A percentile compares a stretch with the other conserved stretches of the same genome.
Evolutionary conservation across 2,797 vertebrate genomes (phyloP).

Genomic region (Tenualosa ilisha): DNA sequence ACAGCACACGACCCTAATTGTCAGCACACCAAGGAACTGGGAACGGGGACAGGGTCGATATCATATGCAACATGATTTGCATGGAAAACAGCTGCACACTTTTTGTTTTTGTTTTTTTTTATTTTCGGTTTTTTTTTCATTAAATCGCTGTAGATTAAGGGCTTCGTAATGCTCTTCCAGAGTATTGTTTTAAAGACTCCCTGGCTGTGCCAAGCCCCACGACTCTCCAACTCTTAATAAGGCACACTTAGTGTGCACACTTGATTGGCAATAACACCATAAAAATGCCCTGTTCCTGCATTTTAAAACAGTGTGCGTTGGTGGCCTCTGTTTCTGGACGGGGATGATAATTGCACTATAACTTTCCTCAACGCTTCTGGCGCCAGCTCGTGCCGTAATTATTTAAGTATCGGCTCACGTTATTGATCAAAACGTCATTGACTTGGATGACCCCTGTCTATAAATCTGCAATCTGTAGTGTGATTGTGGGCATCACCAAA

Average conservation of each 20-base stretch:
- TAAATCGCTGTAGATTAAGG: conserved; percentile 45
- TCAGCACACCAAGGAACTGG: conserved; percentile 6
- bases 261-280: conserved; percentile 62
- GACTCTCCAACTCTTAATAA: conserved; percentile 56
- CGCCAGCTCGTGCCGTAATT: conserved; percentile 39
- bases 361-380: conserved; percentile 41
- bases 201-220: conserved; percentile 54
- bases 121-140: background rate
- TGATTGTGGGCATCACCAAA: background rate
- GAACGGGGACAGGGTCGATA: conserved; percentile 25
- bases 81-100: conserved; percentile 59
- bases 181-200: conserved; percentile 57
- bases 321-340: conserved; percentile 59
- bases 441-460: conserved; percentile 45
- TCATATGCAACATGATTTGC: conserved; percentile 53
- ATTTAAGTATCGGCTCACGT: conserved; percentile 38
- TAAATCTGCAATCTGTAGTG: conserved; percentile 32
- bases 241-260: conserved; percentile 58
- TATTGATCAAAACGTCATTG: conserved; percentile 52
- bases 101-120: background rate
- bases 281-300: conserved; percentile 51
- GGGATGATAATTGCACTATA: conserved; percentile 49
- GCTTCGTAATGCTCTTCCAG: conserved; percentile 52
- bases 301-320: conserved; percentile 44
- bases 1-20: conserved; percentile 33